Conservation (phyloP, 2,113 vertebrate genomes). For the Andinoacara biseriatus region DNA sequence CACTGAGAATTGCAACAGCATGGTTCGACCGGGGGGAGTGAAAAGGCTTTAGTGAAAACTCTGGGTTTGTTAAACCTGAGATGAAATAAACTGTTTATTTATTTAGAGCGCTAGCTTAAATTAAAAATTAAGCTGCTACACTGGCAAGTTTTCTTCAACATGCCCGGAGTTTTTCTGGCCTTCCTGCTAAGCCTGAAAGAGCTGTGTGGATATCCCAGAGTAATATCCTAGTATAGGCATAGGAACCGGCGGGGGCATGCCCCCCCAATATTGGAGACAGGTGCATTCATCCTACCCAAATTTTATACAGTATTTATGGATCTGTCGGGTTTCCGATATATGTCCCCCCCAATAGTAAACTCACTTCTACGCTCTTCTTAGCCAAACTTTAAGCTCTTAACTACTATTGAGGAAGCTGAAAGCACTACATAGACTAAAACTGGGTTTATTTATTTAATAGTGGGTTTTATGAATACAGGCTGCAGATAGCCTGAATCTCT, state of each 20-base stretch:
- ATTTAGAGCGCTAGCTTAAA: neutral
- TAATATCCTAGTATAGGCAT: too few relatives aligned
- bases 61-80: too few relatives aligned
- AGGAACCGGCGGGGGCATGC: too few relatives aligned
- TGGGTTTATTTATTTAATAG: neutral
- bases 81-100: neutral
- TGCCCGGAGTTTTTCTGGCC: too few relatives aligned
- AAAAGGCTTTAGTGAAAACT: neutral
- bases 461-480: neutral
- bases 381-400: neutral
- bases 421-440: neutral
- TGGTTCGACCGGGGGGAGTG: neutral
- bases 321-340: too few relatives aligned
- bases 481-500: neutral
- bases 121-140: neutral
- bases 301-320: too few relatives aligned
- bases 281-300: too few relatives aligned
- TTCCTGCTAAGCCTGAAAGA: neutral
- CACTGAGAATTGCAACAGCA: neutral
- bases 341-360: too few relatives aligned
- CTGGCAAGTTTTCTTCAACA: neutral
- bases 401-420: neutral
- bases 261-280: too few relatives aligned
- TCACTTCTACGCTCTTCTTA: too few relatives aligned
- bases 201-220: neutral